Evolutionary conservation across 2,797 vertebrate genomes (phyloP), one percentile per base, ranked within the genome.

Genomic region (Lerista edwardsae): DNA sequence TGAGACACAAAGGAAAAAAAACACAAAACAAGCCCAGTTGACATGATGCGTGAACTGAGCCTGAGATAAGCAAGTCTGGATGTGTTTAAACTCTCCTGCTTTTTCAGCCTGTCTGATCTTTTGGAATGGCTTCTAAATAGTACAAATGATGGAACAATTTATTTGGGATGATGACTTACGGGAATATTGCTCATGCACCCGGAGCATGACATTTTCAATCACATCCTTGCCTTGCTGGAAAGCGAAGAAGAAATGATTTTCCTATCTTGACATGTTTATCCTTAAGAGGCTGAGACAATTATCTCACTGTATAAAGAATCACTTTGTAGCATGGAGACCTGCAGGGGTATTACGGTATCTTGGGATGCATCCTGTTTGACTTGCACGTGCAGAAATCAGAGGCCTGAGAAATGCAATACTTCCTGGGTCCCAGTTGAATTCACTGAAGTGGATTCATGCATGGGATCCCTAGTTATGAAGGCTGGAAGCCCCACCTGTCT

Each of bases 61-160:
- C 55, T 7, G 34, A 55, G 57, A 74, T 39, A 31, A 15, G 21
- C 72, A n/a, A 23, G 44, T 36, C 78, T 69, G 79, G 55, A 47
- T 81, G 2, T 91, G 83, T 91, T 93, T 92, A 83, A 94, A 89
- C 82, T 86, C 36, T 44, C 9, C 82, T 87, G 76, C 85, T 85
- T 41, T 34, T 92, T 89, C 79, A 79, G 83, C 88, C 92, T 91
- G 91, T 91, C 90, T 93, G 90, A 67, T 86, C 76, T 76, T n/a
- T 88, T 90, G 84, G 88, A 92, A 83, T 87, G 83, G 88, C 82
- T 89, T 91, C 85, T 80, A 94, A 93, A 89, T 90, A 82, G 83
- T 91, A 87, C 89, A 92, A 94, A 92, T 85, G 91, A 90, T 88
- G 84, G 88, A 86, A 89, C 90, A 90, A 92, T 94, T 95, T 92